Conservation (phyloP, 2,113 vertebrate genomes). For the Ameiurus melas region DNA sequence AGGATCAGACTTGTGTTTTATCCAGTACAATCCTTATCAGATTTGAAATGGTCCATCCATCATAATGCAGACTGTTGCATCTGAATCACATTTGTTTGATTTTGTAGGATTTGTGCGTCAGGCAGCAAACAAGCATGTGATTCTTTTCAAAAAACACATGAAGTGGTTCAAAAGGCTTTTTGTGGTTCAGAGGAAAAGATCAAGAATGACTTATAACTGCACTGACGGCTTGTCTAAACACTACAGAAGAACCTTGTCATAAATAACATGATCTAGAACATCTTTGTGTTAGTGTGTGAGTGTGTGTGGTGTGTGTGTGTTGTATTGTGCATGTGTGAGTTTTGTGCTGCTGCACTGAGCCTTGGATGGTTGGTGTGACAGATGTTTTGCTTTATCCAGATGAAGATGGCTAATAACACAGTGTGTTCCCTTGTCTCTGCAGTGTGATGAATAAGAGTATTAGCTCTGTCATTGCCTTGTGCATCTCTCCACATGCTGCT, state of each 20-base stretch:
- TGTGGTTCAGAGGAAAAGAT: neutral
- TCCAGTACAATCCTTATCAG: neutral
- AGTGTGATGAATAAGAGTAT: constrained; percentile 44
- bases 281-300: neutral
- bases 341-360: constrained; percentile 4
- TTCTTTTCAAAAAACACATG: neutral
- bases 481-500: constrained; percentile 26
- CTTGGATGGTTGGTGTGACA: constrained; percentile 11
- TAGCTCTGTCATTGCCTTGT: constrained; percentile 13
- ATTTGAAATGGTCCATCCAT: neutral
- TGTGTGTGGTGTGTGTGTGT: neutral
- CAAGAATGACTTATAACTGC: neutral
- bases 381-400: constrained; percentile 38
- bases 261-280: neutral
- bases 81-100: neutral
- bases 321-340: neutral
- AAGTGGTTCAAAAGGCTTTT: neutral
- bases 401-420: constrained; percentile 47
- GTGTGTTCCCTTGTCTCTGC: constrained; percentile 38
- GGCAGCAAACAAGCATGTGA: neutral
- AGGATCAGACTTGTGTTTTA: constrained; percentile 10
- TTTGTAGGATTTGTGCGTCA: neutral
- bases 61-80: neutral
- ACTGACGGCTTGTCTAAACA: neutral
- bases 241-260: neutral